Percentiles rank a stretch among this genome's conserved stretches.
phyloP scores from a whole-genome alignment of 2,888 invertebrate genomes.

The Eumacrocentrus americanus region DNA sequence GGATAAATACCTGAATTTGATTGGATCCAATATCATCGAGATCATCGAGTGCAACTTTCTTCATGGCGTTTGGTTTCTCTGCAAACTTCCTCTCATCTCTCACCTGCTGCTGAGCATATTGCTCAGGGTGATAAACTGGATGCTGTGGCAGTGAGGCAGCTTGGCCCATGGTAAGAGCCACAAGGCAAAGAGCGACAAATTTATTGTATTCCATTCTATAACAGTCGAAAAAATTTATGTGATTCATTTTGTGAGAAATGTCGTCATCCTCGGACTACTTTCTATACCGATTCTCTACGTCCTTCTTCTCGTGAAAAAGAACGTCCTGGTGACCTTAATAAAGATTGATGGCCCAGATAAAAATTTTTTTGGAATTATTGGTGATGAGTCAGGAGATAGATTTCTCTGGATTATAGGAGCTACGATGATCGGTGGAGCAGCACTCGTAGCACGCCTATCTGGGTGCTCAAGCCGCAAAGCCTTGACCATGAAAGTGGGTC shows the following conservation, averaged over 20 bases:
- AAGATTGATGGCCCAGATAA: too few relatives aligned
- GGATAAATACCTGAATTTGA: slow-evolving; percentile 68
- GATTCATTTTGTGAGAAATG: too few relatives aligned
- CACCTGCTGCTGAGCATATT: slow-evolving; percentile 57
- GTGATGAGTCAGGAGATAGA: too few relatives aligned
- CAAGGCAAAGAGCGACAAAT: slow-evolving; percentile 73
- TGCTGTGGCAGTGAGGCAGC: slow-evolving; percentile 53
- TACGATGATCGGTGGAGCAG: background rate
- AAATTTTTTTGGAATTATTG: too few relatives aligned
- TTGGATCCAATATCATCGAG: slow-evolving; percentile 82
- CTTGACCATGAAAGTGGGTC: slow-evolving; percentile 59
- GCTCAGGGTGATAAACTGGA: slow-evolving; percentile 55
- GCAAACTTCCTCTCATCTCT: slow-evolving; percentile 80
- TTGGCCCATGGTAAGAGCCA: slow-evolving; percentile 66
- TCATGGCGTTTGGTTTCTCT: slow-evolving; percentile 86
- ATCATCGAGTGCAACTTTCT: slow-evolving; percentile 84
- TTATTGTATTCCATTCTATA: slow-evolving; percentile 68
- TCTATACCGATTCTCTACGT: too few relatives aligned
- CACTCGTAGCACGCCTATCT: background rate
- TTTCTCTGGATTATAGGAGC: background rate
- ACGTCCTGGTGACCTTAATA: too few relatives aligned
- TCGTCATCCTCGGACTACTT: too few relatives aligned
- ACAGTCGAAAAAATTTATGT: background rate
- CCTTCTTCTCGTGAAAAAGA: too few relatives aligned
- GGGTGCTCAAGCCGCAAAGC: slow-evolving; percentile 33